Evolutionary conservation across 1,140 invertebrate genomes (phyloP).

Genomic region (Drosophila varians): DNA sequence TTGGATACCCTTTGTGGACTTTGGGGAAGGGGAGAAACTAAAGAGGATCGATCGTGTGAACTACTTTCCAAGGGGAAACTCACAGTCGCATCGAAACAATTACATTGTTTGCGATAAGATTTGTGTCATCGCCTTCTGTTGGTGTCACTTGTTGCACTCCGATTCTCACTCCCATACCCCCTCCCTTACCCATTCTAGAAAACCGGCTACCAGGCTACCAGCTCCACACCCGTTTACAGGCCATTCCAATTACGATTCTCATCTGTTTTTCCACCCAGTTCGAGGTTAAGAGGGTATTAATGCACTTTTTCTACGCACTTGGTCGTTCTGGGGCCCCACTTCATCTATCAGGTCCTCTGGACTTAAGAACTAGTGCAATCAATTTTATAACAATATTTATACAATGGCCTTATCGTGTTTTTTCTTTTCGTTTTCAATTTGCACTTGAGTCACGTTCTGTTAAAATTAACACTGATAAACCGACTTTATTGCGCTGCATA

Average conservation of each 20-base stretch:
- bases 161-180: not conserved
- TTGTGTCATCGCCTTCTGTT: conserved; percentile 37
- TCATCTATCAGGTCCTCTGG: not conserved
- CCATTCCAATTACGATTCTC: conserved; percentile 30
- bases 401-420: not conserved
- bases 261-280: conserved; percentile 21
- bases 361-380: not conserved
- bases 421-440: not conserved
- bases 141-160: conserved; percentile 50
- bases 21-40: too few relatives aligned
- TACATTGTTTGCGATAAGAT: conserved; percentile 57
- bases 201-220: conserved; percentile 27
- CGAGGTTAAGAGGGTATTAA: not conserved
- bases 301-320: not conserved
- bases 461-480: not conserved
- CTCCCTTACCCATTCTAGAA: not conserved
- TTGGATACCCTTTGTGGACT: too few relatives aligned
- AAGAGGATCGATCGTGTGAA: conserved; percentile 25
- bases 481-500: not conserved
- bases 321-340: not conserved
- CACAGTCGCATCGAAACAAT: conserved; percentile 21
- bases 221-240: conserved; percentile 18
- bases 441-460: not conserved
- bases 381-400: not conserved
- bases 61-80: conserved; percentile 3